Percentiles rank a stretch among this genome's conserved stretches.
Conservation (phyloP, 2,797 vertebrate species). For the Prunella strophiata region DNA sequence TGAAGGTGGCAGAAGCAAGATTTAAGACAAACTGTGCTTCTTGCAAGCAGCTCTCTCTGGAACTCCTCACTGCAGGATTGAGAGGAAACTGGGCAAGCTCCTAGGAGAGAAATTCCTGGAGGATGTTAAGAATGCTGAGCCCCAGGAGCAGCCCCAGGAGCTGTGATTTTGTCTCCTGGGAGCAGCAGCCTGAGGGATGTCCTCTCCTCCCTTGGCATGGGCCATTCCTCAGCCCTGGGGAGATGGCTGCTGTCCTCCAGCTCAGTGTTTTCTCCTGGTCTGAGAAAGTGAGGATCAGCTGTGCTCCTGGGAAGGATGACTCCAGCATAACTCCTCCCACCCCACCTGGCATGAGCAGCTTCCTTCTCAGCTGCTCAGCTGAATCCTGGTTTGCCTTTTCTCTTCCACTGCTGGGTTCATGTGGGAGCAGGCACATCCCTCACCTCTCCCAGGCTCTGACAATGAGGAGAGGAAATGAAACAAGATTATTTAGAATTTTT, state of each 20-base stretch:
- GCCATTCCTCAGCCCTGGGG: neutral
- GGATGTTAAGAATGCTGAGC: neutral
- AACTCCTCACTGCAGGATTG: neutral
- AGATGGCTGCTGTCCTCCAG: neutral
- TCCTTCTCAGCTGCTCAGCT: neutral
- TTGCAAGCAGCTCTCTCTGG: neutral
- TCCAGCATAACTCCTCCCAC: neutral
- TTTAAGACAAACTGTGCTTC: neutral
- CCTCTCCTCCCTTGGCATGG: neutral
- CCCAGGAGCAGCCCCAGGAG: neutral
- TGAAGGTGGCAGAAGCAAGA: neutral
- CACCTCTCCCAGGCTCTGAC: slow-evolving; percentile 43
- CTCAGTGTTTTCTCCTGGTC: neutral
- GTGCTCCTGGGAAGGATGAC: neutral
- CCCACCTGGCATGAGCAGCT: neutral
- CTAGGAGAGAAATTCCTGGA: neutral
- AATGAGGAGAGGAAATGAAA: slow-evolving; percentile 54
- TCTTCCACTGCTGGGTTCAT: neutral
- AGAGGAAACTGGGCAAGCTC: neutral
- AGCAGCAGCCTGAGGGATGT: neutral
- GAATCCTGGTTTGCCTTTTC: slow-evolving; percentile 43
- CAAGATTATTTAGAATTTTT: slow-evolving; percentile 50
- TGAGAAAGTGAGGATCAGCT: neutral
- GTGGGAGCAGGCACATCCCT: slow-evolving; percentile 24
- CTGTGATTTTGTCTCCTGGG: neutral